Base-by-base conservation (phyloP, 2,888 invertebrate species). In the Hedychridium roseum region DNA sequence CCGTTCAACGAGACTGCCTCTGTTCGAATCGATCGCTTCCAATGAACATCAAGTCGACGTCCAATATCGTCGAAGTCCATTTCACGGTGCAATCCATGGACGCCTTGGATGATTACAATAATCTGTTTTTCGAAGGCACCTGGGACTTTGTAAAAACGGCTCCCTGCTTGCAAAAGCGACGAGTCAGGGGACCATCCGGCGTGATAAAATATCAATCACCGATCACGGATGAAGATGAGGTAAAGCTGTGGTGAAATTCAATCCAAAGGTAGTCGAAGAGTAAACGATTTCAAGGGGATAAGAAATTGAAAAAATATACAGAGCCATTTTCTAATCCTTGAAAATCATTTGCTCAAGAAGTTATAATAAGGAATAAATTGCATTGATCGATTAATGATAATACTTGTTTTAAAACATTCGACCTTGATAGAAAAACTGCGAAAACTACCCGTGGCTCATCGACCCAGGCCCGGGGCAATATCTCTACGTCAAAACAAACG, bases 1-100 rank as follows among this genome's bases (percentile, higher is more conserved):
- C 88, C 0, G 83, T 92, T 12, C 88, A 90, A 6, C 85, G 89
- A 39, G 91, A 92, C 73, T 92, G 92, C 70, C 82, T 92, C 48
- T 92, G 92, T 80, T 88, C 90, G 73, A 87, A 78, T 70, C 69
- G 78, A 64, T 75, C 83, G 49, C 76, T 88, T 49, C 88, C 88
- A 9, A 90, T 90, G 73, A 89, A 89, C 60, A 89, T 91, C 73
- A 86, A 88, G 26, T 92, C 92, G 6, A 85, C 87, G 9, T 85
- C 90, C 40, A 86, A 88, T 59, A 85, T 90, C 23, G 87, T 92
- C 9, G 92, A 93, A 74, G 82, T 94, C 26, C 87, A 89, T 67
- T 93, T 94, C 70, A 88, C 88, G 59, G 89, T 93, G 11, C 84
- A 86, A 45, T 88, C 89, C 64, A 93, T 96, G 95, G 86, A 89